Evolutionary conservation across 2,888 invertebrate species (phyloP), one percentile per base, ranked within the genome.

Genomic region (Drosophila mulleri): DNA sequence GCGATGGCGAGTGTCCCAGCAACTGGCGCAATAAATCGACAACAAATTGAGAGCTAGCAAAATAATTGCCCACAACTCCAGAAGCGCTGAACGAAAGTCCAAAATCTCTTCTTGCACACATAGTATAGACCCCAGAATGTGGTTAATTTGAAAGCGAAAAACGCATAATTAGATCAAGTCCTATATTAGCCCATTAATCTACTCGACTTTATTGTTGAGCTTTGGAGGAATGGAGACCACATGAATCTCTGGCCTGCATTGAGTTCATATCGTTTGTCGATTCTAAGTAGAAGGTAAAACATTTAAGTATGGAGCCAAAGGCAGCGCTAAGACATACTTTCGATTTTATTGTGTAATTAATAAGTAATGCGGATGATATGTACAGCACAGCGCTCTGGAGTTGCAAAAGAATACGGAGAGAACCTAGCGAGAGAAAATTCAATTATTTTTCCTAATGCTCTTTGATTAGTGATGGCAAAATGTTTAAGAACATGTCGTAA

Each of bases 1-100:
- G 45, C 67, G 62, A 41, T 58, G 62, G 69, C 57, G 32, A 64
- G 71, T 68, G 75, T 73, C 78, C 71, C 81, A 83, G 73, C 50
- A 81, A 75, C 70, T 72, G 75, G 70, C 73, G 64, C 66, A 64
- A 70, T 80, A 84, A 83, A 85, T 78, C 60, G 76, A 54, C 66
- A 71, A 47, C 80, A 83, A 83, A 82, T 84, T 78, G 80, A 72
- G 59, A 82, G 54, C 45, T 48, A 67, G 67, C 67, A 44, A 64
- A 73, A 71, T 72, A 75, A 70, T 75, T 69, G 69, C 47, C 47
- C 53, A 58, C 63, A 78, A 32, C 48, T 32, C 32, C 32, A 12
- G 12, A 29, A 48, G 26, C 48, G 2, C 11, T 29, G 29, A 6
- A 11, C 32, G 14, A 20, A 50, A 20, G 32, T 32, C 14, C 32